Conservation (phyloP, 2,113 vertebrate species). For the Ammospiza caudacuta region DNA sequence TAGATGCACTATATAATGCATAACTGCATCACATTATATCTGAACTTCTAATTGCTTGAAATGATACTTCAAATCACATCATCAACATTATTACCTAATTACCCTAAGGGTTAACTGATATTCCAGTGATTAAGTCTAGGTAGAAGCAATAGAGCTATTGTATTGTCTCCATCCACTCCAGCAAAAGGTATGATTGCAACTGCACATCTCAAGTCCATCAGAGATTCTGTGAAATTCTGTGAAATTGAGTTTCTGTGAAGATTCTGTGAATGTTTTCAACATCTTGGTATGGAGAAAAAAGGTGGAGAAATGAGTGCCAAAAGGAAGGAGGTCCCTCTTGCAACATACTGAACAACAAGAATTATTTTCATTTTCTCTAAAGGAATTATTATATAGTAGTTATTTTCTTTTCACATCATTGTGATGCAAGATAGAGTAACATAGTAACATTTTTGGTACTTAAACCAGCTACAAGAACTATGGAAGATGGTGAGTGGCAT, state of each 20-base stretch:
- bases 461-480: not conserved
- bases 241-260: not conserved
- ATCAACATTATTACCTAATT: conserved; percentile 57
- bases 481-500: not conserved
- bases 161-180: not conserved
- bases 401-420: not conserved
- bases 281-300: not conserved
- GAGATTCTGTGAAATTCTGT: not conserved
- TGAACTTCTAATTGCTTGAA: conserved; percentile 67
- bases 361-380: not conserved
- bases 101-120: conserved; percentile 63
- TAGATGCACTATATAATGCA: conserved; percentile 51
- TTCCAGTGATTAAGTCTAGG: conserved; percentile 14
- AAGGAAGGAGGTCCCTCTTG: not conserved
- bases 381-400: not conserved
- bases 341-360: not conserved
- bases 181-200: not conserved
- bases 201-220: not conserved
- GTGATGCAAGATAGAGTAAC: not conserved
- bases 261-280: not conserved
- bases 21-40: conserved; percentile 44
- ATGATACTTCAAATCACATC: conserved; percentile 46
- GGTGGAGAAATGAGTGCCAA: not conserved
- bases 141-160: not conserved
- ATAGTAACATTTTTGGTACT: not conserved